Evolutionary conservation across 2,113 vertebrate species (phyloP).

Genomic region (Oreochromis tanganicae): DNA sequence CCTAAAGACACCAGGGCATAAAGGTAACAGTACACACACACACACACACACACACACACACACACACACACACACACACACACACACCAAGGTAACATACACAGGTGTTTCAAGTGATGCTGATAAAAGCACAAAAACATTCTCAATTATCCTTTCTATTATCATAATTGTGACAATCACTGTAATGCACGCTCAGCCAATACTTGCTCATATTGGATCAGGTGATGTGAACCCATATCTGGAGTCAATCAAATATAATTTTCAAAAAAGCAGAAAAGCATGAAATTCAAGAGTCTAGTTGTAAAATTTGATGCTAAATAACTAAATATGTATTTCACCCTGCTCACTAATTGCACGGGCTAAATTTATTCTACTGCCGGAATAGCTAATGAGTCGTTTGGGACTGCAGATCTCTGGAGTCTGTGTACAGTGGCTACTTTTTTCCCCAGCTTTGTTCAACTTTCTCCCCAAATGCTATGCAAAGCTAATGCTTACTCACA

Average conservation of each 20-base stretch:
- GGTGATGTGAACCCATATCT: background rate
- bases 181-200: background rate
- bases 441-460: background rate
- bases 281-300: background rate
- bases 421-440: constrained; percentile 15
- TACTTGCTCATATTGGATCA: background rate
- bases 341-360: constrained; percentile 41
- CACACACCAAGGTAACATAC: background rate
- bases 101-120: background rate
- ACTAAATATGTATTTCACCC: background rate
- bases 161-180: background rate
- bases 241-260: background rate
- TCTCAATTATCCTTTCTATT: background rate
- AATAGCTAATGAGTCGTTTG: constrained; percentile 53
- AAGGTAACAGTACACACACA: no score
- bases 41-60: no score
- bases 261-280: background rate
- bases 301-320: background rate
- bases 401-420: constrained; percentile 52
- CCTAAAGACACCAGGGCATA: no score
- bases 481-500: constrained; percentile 16
- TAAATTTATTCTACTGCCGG: constrained; percentile 49
- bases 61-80: no score
- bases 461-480: background rate
- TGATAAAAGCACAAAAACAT: background rate